A percentile compares a stretch with the other conserved stretches of the same genome.
phyloP scores from a whole-genome alignment of 1,140 invertebrate genomes.

The Ceratina japonica region DNA sequence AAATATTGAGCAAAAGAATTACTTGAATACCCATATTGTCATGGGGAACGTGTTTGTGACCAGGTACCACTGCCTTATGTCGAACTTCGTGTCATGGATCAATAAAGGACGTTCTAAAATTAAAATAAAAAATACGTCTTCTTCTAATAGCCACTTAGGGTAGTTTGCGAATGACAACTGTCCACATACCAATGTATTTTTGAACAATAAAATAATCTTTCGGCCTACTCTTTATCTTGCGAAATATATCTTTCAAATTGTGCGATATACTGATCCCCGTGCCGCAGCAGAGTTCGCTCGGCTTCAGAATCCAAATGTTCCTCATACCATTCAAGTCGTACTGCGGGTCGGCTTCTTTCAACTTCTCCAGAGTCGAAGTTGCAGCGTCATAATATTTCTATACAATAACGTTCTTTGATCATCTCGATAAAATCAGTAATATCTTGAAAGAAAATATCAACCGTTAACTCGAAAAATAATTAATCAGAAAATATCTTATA shows the following conservation, averaged over 20 bases:
- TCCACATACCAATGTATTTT: constrained; percentile 92
- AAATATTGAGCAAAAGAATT: constrained; percentile 34
- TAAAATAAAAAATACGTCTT: background rate
- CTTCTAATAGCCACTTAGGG: no score
- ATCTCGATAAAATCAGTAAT: no score
- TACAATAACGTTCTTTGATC: background rate
- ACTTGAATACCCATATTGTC: constrained; percentile 94
- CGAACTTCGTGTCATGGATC: constrained; percentile 94
- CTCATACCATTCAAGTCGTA: constrained; percentile 87
- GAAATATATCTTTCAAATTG: constrained; percentile 84
- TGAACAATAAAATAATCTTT: constrained; percentile 91
- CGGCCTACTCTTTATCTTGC: constrained; percentile 80
- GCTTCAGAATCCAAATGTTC: constrained; percentile 97
- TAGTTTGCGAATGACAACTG: no score
- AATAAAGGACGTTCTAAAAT: constrained; percentile 88
- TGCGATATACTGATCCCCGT: constrained; percentile 89
- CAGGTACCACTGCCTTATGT: constrained; percentile 94
- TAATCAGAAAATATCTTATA: no score
- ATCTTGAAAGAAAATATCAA: no score
- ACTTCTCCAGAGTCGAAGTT: constrained; percentile 79
- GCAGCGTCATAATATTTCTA: constrained; percentile 59
- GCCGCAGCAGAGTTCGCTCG: constrained; percentile 91
- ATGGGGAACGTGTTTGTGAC: constrained; percentile 89
- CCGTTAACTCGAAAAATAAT: no score
- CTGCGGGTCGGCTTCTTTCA: constrained; percentile 83